Percentiles rank a stretch among this genome's conserved stretches.
Conservation (phyloP, 2,113 vertebrate genomes). For the Grammomys surdaster region DNA sequence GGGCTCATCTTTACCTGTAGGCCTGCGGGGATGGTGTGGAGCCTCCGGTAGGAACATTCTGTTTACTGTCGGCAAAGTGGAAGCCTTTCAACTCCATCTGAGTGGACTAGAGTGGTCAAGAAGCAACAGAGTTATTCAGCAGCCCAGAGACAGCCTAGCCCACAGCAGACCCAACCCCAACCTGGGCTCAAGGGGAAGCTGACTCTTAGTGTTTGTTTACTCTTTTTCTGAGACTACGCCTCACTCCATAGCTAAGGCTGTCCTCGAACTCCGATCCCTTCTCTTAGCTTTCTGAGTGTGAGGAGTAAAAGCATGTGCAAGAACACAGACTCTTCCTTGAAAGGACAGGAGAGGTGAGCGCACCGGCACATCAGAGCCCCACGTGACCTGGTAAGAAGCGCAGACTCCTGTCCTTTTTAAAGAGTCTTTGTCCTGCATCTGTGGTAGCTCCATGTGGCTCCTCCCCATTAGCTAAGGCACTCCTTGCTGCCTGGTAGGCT, state of each 20-base stretch:
- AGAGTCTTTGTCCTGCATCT: neutral
- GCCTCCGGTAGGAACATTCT: slow-evolving; percentile 91
- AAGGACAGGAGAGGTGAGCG: neutral
- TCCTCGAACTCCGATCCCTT: neutral
- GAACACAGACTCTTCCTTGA: neutral
- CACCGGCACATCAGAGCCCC: neutral
- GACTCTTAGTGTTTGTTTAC: neutral
- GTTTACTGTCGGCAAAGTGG: slow-evolving; percentile 96
- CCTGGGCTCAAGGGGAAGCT: neutral
- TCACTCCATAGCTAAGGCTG: neutral
- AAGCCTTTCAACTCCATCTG: slow-evolving; percentile 99
- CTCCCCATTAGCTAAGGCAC: rapidly evolving
- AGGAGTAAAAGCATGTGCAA: neutral
- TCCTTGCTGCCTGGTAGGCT: neutral
- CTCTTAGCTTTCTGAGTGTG: neutral
- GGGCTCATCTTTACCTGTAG: slow-evolving; percentile 90
- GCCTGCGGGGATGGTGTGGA: slow-evolving; percentile 88
- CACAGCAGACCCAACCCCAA: rapidly evolving
- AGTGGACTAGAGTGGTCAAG: slow-evolving; percentile 87
- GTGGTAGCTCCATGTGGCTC: too few relatives aligned
- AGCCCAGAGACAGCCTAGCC: neutral
- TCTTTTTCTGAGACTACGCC: neutral
- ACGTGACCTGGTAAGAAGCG: neutral
- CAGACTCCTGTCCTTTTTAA: neutral
- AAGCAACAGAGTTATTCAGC: rapidly evolving